Conservation (phyloP, 2,888 invertebrate genomes). For the Spicauda simplicius region DNA sequence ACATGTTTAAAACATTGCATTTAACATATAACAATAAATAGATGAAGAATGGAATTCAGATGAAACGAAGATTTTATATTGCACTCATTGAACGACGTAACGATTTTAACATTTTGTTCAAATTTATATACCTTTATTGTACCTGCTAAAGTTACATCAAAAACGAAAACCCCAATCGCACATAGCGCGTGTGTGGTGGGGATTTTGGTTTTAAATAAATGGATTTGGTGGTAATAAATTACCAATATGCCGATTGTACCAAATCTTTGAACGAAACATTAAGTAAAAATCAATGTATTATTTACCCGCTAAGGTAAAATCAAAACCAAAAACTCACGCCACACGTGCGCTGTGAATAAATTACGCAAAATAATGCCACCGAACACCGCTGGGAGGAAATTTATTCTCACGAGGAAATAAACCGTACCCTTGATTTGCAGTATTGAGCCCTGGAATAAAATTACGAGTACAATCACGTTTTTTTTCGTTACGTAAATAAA, state of each 20-base stretch:
- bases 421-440: constrained; percentile 4
- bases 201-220: too few species aligned
- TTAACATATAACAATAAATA: too few species aligned
- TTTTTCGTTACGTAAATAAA: not conserved
- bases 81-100: too few species aligned
- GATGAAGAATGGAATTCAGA: too few species aligned
- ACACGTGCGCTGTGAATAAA: constrained; percentile 13
- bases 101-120: too few species aligned
- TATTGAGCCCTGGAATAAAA: not conserved
- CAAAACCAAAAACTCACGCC: not conserved
- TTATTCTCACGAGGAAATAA: constrained; percentile 14
- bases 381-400: not conserved
- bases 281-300: not conserved
- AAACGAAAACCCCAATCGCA: not conserved
- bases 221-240: too few species aligned
- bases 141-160: not conserved
- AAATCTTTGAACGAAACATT: not conserved
- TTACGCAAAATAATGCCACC: constrained; percentile 23
- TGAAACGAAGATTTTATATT: too few species aligned
- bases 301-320: not conserved
- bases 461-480: constrained; percentile 5
- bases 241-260: too few species aligned
- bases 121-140: too few species aligned
- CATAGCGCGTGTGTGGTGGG: not conserved
- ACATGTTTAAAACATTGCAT: too few species aligned